Base-by-base conservation (phyloP, 2,113 vertebrate genomes). In the Ptychochromis oligacanthus region DNA sequence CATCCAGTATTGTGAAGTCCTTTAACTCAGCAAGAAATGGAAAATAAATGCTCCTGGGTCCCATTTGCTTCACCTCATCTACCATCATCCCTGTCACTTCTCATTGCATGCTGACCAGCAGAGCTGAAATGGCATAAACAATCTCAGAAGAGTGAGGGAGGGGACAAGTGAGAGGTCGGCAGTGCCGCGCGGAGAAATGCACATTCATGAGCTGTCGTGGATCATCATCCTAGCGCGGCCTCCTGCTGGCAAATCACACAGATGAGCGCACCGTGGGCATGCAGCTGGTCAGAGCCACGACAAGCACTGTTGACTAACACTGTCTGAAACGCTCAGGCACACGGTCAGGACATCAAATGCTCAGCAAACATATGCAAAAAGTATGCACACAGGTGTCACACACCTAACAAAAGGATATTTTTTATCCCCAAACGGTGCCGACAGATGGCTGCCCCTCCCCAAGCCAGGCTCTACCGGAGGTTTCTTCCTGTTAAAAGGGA, bases 221-320 rank as follows among this genome's bases (percentile, higher is more conserved):
- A 55, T 83, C 80, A 80, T 82, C 58, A 14, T 62, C 75, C 49
- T 62, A 57, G 56, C 20, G 24, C 13, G 79, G 34, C 46, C 62
- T 77, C 82, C 43, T 57, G 54, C 60, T 26, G 74, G 86, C 74
- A 28, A 61, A 81, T 84, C 82, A 75, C 86, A 88, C 78, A 84
- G 46, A 46, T 75, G 64, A 88, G 58, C 38, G 49, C 64, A 74
- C 67, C 5, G 34, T 58, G 84, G 81, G 76, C 60, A 84, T 52
- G 60, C 57, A 84, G 75, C 78, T 80, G 81, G 78, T 76, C 79
- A 24, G 81, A 57, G 58, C 4, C 4, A 22, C 52, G 5, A 77
- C 77, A 31, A 3, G 38, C 34, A 80, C 57, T 12, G 59, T 67
- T 43, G 75, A 82, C 82, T 12, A 52, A 34, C 54, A 77, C 31